Evolutionary conservation across 1,140 invertebrate genomes (phyloP).

Genomic region (Dolichoris vasculosae): DNA sequence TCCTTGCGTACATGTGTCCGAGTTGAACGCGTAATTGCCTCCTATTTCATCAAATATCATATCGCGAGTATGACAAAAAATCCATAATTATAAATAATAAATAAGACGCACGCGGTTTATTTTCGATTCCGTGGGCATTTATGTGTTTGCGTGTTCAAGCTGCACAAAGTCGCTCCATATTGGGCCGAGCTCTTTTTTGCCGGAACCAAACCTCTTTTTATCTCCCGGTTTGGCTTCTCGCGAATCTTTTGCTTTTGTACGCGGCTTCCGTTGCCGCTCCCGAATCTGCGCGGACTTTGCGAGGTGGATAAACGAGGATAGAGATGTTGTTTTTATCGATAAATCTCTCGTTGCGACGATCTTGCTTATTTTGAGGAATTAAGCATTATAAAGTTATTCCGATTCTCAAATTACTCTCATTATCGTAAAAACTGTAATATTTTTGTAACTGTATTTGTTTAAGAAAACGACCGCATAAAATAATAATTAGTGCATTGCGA

Average conservation of each 20-base stretch:
- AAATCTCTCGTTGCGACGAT: neutral
- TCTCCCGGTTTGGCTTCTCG: conserved; percentile 37
- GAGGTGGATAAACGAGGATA: conserved; percentile 23
- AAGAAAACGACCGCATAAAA: too few relatives aligned
- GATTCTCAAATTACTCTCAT: neutral
- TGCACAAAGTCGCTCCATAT: conserved; percentile 63
- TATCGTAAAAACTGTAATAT: neutral
- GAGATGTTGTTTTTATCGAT: conserved; percentile 27
- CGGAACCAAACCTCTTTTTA: conserved; percentile 56
- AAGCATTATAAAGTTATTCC: neutral
- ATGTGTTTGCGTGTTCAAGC: conserved; percentile 49
- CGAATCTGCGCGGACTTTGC: conserved; percentile 26
- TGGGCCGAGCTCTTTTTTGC: conserved; percentile 64
- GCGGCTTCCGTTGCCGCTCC: neutral
- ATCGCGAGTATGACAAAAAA: conserved; percentile 58
- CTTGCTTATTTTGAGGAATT: neutral
- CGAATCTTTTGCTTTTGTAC: conserved; percentile 17
- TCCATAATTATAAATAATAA: conserved; percentile 69
- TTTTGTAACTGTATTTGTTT: too few relatives aligned
- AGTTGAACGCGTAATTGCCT: conserved; percentile 22
- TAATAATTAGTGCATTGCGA: too few relatives aligned
- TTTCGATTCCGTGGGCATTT: conserved; percentile 36
- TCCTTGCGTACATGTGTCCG: neutral
- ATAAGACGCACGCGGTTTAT: conserved; percentile 56
- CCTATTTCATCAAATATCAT: conserved; percentile 17